These are phyloP conservation scores for Unio pictorum DNA, from an alignment of 2,888 invertebrate genomes.

Conservation along the genomic window DNA sequence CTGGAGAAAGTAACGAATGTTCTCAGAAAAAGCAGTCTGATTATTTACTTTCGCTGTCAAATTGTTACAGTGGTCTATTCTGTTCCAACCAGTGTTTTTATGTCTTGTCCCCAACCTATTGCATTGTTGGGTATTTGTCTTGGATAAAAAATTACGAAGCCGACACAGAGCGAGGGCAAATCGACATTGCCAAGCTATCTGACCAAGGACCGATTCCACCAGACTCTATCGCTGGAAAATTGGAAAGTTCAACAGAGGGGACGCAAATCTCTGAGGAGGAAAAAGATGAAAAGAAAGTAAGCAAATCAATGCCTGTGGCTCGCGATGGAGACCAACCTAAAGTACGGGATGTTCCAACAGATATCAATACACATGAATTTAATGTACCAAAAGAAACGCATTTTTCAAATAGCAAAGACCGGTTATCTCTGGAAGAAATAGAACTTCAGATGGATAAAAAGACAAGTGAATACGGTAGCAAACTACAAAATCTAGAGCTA, in stretches of 20 bases:
- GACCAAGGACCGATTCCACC: too few species aligned
- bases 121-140: constrained; percentile 3
- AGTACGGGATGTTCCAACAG: background rate
- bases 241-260: too few species aligned
- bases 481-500: constrained; percentile 58
- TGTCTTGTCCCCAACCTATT: constrained; percentile 5
- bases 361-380: background rate
- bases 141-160: background rate
- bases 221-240: too few species aligned
- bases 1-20: background rate
- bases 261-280: too few species aligned
- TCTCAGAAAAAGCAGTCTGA: background rate
- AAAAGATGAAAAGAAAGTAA: background rate
- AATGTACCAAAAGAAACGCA: background rate
- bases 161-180: background rate
- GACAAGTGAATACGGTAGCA: constrained; percentile 44
- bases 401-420: constrained; percentile 1
- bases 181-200: background rate
- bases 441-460: constrained; percentile 19
- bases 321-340: background rate
- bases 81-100: constrained; percentile 10
- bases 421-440: constrained; percentile 12
- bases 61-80: background rate
- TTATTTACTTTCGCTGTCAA: background rate
- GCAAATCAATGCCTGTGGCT: background rate